Evolutionary conservation across 2,888 invertebrate species (phyloP).

Genomic region (Drosophila meridiana): DNA sequence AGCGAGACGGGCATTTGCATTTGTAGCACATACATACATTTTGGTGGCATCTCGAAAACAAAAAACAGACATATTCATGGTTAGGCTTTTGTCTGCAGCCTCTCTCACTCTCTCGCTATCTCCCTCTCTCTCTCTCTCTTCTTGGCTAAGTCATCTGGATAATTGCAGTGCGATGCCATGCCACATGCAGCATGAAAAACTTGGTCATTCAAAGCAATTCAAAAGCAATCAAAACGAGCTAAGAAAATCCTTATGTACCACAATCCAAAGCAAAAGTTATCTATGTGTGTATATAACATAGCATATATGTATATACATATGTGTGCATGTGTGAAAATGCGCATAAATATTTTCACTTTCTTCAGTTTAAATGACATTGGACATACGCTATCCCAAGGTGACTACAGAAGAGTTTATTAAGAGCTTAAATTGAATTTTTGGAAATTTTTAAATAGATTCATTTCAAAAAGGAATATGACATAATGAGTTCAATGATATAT

Average conservation of each 20-base stretch:
- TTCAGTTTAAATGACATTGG: neutral
- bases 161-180: constrained; percentile 20
- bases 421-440: neutral
- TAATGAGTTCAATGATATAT: neutral
- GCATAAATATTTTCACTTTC: neutral
- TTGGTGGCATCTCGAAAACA: constrained; percentile 32
- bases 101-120: neutral
- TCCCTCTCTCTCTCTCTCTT: neutral
- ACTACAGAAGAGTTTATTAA: neutral
- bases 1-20: constrained; percentile 21
- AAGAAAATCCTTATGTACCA: constrained; percentile 13
- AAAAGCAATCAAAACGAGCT: constrained; percentile 28
- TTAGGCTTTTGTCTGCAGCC: constrained; percentile 20
- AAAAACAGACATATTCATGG: constrained; percentile 34
- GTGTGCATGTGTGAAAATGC: neutral
- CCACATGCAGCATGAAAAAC: constrained; percentile 18
- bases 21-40: constrained; percentile 12
- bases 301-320: neutral
- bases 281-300: neutral
- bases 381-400: neutral
- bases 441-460: neutral
- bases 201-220: constrained; percentile 18
- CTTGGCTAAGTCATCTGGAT: constrained; percentile 39
- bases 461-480: neutral
- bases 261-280: neutral